Percentiles rank a stretch among this genome's conserved stretches.
phyloP scores from a whole-genome alignment of 2,797 vertebrate species.

The Octomys mimax region DNA sequence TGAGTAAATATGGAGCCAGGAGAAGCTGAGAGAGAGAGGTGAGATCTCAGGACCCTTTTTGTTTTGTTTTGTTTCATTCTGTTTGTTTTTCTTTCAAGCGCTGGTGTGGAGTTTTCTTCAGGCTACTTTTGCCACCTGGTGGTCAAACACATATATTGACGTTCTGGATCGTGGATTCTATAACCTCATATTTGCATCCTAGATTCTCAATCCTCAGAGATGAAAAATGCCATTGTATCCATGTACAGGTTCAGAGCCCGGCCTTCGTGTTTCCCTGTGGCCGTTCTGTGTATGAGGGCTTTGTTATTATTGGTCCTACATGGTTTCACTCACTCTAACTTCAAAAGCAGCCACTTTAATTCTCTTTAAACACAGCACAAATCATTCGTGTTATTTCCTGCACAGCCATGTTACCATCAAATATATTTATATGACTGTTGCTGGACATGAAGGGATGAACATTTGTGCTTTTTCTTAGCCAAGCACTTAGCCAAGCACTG shows the following conservation, averaged over 20 bases:
- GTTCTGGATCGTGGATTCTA: not conserved
- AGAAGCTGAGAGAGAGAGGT: not conserved
- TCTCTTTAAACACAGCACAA: slow-evolving; percentile 65
- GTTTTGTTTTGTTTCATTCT: not conserved
- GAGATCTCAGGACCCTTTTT: not conserved
- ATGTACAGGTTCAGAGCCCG: not conserved
- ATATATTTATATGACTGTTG: slow-evolving; percentile 49
- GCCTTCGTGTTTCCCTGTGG: not conserved
- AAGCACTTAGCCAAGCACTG: slow-evolving; percentile 69
- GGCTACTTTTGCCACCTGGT: slow-evolving; percentile 83
- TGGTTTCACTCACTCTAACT: not conserved
- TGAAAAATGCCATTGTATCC: not conserved
- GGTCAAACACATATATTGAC: slow-evolving; percentile 59
- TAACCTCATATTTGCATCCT: not conserved
- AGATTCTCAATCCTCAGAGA: not conserved
- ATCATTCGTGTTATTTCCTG: slow-evolving; percentile 20
- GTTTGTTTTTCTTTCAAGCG: slow-evolving; percentile 22
- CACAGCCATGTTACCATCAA: slow-evolving; percentile 35
- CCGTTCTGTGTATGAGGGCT: not conserved
- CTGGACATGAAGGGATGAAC: slow-evolving; percentile 68
- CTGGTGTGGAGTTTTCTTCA: slow-evolving; percentile 38
- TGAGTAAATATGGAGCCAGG: not conserved
- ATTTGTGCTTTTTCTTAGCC: slow-evolving; percentile 76
- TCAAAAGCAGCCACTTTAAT: slow-evolving; percentile 58
- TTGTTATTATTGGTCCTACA: not conserved